phyloP scores from a whole-genome alignment of 92 coral and sea anemone species.

The Actinernus sp. region DNA sequence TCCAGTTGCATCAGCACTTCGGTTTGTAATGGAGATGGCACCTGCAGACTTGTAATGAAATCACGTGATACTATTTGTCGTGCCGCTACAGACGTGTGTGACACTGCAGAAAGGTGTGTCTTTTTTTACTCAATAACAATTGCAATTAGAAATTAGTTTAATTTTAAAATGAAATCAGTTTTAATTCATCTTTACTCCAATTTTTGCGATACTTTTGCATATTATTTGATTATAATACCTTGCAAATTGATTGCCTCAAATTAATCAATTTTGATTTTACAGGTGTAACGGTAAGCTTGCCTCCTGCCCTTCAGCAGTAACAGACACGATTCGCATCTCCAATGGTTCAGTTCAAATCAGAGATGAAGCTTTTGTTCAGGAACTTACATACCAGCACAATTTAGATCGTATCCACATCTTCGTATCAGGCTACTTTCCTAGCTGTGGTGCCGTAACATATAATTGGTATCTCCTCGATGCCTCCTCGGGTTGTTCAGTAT shows the following conservation, averaged over 20 bases:
- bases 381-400: not conserved
- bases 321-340: not conserved
- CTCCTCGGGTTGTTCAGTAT: not conserved
- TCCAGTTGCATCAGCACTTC: slow-evolving; percentile 71
- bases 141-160: too few relatives aligned
- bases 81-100: slow-evolving; percentile 71
- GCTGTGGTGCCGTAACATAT: not conserved
- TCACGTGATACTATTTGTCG: slow-evolving; percentile 70
- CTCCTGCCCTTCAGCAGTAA: not conserved
- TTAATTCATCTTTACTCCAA: too few relatives aligned
- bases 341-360: not conserved
- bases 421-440: not conserved
- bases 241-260: too few relatives aligned
- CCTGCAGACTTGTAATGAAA: slow-evolving; percentile 55
- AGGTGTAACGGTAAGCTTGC: not conserved
- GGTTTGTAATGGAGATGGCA: slow-evolving; percentile 61
- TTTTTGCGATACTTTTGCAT: too few relatives aligned
- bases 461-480: not conserved
- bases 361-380: not conserved
- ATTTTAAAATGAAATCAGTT: too few relatives aligned
- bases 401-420: not conserved
- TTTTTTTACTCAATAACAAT: too few relatives aligned
- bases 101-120: slow-evolving; percentile 70
- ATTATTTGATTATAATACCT: too few relatives aligned
- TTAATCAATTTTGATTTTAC: too few relatives aligned